Evolutionary conservation across 2,888 invertebrate genomes (phyloP).

Genomic region (Drosophila borealis): DNA sequence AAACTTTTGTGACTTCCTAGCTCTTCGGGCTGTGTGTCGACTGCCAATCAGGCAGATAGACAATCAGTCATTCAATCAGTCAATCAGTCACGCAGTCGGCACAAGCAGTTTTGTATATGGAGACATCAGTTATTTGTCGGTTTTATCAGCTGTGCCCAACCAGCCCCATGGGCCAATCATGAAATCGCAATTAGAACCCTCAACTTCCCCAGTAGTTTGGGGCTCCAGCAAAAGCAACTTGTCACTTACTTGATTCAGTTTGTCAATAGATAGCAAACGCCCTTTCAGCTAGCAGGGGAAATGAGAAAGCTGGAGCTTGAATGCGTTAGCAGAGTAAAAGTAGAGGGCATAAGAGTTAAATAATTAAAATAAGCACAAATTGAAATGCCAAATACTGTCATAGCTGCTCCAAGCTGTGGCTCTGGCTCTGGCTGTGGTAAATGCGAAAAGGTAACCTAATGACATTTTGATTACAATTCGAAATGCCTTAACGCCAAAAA

Average conservation of each 20-base stretch:
- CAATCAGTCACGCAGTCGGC: not conserved
- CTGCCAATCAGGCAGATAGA: no score
- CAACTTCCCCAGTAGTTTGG: not conserved
- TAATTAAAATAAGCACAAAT: slow-evolving; percentile 44
- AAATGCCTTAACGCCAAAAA: slow-evolving; percentile 31
- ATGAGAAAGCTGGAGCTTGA: slow-evolving; percentile 33
- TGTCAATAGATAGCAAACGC: slow-evolving; percentile 44
- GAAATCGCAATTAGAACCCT: slow-evolving; percentile 54
- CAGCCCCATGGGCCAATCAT: slow-evolving; percentile 37
- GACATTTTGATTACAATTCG: slow-evolving; percentile 66
- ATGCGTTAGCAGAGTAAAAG: slow-evolving; percentile 5
- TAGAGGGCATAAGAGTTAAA: slow-evolving; percentile 25
- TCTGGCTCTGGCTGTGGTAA: not conserved
- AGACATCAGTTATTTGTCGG: slow-evolving; percentile 20
- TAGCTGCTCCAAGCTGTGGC: not conserved
- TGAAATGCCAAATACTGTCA: slow-evolving; percentile 27
- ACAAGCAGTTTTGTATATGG: slow-evolving; percentile 7
- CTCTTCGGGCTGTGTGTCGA: not conserved
- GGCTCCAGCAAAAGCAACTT: slow-evolving; percentile 19
- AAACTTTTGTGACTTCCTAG: no score
- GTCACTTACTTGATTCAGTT: slow-evolving; percentile 54
- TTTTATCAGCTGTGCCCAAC: slow-evolving; percentile 14
- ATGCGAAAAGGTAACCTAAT: slow-evolving; percentile 47
- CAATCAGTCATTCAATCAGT: not conserved
- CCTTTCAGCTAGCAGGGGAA: slow-evolving; percentile 29